Conservation (phyloP, 2,888 invertebrate species). For the Endotricha flammealis region DNA sequence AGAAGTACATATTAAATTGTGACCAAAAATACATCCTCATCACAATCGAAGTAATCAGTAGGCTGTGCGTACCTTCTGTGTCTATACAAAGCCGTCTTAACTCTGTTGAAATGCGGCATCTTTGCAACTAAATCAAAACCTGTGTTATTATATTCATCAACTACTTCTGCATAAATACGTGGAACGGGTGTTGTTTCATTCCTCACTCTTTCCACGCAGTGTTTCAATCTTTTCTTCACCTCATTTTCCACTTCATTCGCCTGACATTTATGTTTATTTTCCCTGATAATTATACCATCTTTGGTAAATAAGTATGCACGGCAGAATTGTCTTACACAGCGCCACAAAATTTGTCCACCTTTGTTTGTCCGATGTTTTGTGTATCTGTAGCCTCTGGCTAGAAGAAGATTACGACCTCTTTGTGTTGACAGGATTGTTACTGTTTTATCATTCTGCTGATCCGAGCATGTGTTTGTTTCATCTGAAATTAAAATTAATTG, state of each 20-base stretch:
- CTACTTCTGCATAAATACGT: conserved; percentile 4
- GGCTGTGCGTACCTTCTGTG: too few relatives aligned
- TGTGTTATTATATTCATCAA: conserved; percentile 10
- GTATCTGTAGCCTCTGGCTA: conserved; percentile 2
- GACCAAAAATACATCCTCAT: too few relatives aligned
- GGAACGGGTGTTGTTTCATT: conserved; percentile 10
- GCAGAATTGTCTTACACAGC: conserved; percentile 3
- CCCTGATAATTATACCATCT: conserved; percentile 1
- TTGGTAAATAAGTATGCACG: neutral
- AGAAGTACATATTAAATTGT: too few relatives aligned
- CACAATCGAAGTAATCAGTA: too few relatives aligned
- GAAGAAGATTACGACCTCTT: conserved; percentile 6
- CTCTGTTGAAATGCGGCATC: neutral
- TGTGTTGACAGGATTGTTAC: too few relatives aligned
- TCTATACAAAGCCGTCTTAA: conserved; percentile 5
- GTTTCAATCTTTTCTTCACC: conserved; percentile 4
- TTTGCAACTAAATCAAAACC: conserved; percentile 5
- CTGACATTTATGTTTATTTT: conserved; percentile 5
- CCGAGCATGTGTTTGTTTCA: too few relatives aligned
- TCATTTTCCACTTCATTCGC: conserved; percentile 7
- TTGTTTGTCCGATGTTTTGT: conserved; percentile 2
- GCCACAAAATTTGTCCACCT: conserved; percentile 4
- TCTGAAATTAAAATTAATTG: too few relatives aligned
- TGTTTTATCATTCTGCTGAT: too few relatives aligned
- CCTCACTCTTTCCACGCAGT: conserved; percentile 9